Conservation (phyloP, 2,113 vertebrate species). For the Oenanthe oenanthe region DNA sequence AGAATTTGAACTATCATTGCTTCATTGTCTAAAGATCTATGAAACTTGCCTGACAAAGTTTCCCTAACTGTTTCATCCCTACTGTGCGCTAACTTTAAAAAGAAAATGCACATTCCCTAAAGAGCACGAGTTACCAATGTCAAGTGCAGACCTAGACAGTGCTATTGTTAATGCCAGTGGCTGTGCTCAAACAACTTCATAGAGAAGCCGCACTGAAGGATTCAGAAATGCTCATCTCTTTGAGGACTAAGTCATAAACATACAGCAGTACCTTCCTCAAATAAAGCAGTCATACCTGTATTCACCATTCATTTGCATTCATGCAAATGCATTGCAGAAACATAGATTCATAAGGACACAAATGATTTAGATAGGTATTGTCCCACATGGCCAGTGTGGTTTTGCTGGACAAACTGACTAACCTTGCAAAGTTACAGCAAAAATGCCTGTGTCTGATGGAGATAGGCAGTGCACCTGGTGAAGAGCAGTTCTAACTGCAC, state of each 20-base stretch:
- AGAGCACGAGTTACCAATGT: not conserved
- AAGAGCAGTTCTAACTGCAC: not conserved
- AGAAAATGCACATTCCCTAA: not conserved
- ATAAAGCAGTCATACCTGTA: not conserved
- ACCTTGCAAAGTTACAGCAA: not conserved
- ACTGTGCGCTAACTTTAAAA: not conserved
- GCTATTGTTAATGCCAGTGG: not conserved
- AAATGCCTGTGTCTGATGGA: not conserved
- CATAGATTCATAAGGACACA: not conserved
- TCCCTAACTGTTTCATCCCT: not conserved
- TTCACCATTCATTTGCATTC: not conserved
- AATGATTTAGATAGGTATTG: not conserved
- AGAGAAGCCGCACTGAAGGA: not conserved
- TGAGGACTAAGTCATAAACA: not conserved
- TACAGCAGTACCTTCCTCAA: not conserved
- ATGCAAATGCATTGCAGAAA: not conserved
- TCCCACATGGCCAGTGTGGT: accelerated
- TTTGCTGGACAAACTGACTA: not conserved
- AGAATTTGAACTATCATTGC: not conserved
- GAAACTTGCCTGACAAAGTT: not conserved
- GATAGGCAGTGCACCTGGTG: not conserved
- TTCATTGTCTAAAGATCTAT: not conserved
- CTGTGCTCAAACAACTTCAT: not conserved
- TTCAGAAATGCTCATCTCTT: not conserved
- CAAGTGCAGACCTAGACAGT: not conserved